Base-by-base conservation (phyloP, 1,140 invertebrate genomes). In the Ridgeia piscesae region DNA sequence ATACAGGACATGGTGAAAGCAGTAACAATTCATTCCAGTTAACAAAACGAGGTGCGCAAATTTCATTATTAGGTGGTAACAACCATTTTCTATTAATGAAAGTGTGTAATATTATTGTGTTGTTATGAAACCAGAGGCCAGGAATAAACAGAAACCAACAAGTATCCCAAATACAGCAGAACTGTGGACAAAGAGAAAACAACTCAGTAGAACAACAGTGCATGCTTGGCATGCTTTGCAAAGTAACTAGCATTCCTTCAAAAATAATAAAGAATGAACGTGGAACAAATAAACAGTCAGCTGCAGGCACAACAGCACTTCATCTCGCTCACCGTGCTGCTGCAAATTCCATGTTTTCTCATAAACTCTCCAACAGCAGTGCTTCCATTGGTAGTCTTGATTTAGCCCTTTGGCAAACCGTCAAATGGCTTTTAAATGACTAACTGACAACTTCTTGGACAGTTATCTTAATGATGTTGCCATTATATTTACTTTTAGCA, bases 201-300 rank as follows among this genome's bases (percentile, higher is more conserved):
- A 77, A 77, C 58, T 77, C 58, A 77, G 58, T 77, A 77, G 58
- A 77, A 77, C 58, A 77, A 77, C 58, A 77, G 58, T 8, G 58
- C 58, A 77, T 77, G 58, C 58, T 77, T 8, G 58, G 58, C 58
- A 77, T 77, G 58, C 58, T 77, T 77, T 77, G 58, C 58, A 77
- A 77, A 77, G 58, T 77, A 77, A 77, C 58, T 77, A 31, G 58
- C 58, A 77, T 77, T 77, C 58, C 17, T 77, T 77, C 58, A 77
- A 77, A 77, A 77, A 77, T 77, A 77, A 77, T 77, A 77, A 77
- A 77, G 58, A 77, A 77, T 77, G 58, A 77, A 77, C 58, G 58
- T 27, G 58, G 58, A 77, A 77, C 58, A 77, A 77, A 77, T 77
- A 77, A 77, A 77, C 58, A 77, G 58, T 77, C 58, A 77, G 58